A percentile compares a stretch with the other conserved stretches of the same genome.
Conservation (phyloP, 2,797 vertebrate species). For the Lithobates pipiens region DNA sequence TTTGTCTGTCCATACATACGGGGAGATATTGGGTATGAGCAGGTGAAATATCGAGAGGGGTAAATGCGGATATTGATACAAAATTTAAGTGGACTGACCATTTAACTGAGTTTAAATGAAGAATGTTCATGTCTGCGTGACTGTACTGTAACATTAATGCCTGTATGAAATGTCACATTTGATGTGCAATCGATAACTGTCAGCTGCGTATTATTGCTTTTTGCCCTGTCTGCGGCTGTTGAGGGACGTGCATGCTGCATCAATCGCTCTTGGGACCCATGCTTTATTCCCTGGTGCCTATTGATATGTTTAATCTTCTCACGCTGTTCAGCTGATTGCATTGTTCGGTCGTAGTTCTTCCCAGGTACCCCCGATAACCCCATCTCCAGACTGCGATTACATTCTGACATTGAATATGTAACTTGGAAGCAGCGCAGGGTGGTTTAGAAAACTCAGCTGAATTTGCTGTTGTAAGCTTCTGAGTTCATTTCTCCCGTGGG, state of each 20-base stretch:
- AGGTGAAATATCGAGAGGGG: no score
- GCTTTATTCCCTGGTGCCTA: slow-evolving; percentile 13
- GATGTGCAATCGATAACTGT: slow-evolving; percentile 2
- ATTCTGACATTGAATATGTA: slow-evolving; percentile 41
- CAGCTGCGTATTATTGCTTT: slow-evolving; percentile 30
- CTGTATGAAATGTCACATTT: neutral
- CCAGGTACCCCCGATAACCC: slow-evolving; percentile 29
- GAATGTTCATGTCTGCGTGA: neutral
- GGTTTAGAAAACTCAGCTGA: slow-evolving; percentile 36
- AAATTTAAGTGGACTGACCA: neutral
- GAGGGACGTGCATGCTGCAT: neutral
- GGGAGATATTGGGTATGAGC: no score
- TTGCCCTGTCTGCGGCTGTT: neutral
- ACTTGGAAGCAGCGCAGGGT: neutral
- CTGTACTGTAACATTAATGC: neutral
- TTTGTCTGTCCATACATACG: no score
- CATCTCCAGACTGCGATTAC: slow-evolving; percentile 39
- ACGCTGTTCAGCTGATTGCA: slow-evolving; percentile 33
- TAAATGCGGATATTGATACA: no score
- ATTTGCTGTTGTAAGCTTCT: slow-evolving; percentile 35
- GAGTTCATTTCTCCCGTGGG: slow-evolving; percentile 30
- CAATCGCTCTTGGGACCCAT: slow-evolving; percentile 6
- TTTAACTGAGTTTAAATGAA: neutral
- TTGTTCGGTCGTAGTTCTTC: slow-evolving; percentile 23
- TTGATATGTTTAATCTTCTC: slow-evolving; percentile 51